phyloP scores from a whole-genome alignment of 2,888 invertebrate genomes.

The Sminthurinus aureus region DNA sequence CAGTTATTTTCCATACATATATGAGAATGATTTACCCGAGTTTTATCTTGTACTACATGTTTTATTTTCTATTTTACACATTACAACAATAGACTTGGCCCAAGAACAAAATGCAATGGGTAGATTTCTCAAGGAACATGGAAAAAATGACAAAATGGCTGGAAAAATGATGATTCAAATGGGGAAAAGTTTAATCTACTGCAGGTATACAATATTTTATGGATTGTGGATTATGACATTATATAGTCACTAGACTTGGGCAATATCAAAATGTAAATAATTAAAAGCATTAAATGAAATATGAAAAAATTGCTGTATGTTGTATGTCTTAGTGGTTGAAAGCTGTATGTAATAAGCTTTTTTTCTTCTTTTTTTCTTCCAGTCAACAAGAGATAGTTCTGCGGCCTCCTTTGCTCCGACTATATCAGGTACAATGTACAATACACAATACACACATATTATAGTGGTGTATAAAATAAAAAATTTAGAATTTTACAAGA shows the following conservation, averaged over 20 bases:
- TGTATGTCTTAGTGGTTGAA: no score
- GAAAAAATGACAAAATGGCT: constrained; percentile 86
- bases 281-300: no score
- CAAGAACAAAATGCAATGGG: constrained; percentile 96
- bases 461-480: no score
- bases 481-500: no score
- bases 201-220: constrained; percentile 63
- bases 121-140: constrained; percentile 90
- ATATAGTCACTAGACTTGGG: no score
- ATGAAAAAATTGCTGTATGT: no score
- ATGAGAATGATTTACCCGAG: no score
- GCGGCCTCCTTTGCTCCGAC: constrained; percentile 81
- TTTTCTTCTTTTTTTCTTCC: background rate
- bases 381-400: constrained; percentile 89
- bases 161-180: constrained; percentile 82
- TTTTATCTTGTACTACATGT: background rate
- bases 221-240: no score
- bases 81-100: constrained; percentile 73
- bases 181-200: constrained; percentile 87
- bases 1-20: no score
- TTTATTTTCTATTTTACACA: background rate
- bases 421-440: constrained; percentile 88
- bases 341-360: no score
- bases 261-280: no score
- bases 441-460: no score